These are phyloP conservation scores for Mythimna ferrago DNA, from an alignment of 2,888 invertebrate species.

Conservation along the genomic window DNA sequence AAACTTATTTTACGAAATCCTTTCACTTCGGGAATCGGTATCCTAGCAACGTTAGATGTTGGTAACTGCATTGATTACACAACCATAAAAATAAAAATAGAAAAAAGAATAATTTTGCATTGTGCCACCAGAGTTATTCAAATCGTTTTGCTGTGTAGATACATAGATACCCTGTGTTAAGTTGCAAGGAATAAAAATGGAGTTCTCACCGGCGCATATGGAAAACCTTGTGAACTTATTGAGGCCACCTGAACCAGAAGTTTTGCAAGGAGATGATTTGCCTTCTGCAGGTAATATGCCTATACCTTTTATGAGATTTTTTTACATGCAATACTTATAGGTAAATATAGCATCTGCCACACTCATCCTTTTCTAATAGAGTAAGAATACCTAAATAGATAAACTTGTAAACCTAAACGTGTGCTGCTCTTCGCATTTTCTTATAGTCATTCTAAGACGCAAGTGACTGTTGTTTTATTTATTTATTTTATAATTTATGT, in stretches of 20 bases:
- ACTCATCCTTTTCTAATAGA: too few relatives aligned
- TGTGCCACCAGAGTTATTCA: not conserved
- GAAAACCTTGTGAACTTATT: slow-evolving; percentile 80
- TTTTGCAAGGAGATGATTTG: slow-evolving; percentile 84
- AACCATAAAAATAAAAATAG: not conserved
- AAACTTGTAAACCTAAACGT: too few relatives aligned
- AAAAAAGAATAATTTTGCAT: not conserved
- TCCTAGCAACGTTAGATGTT: slow-evolving; percentile 33
- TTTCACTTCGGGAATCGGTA: not conserved
- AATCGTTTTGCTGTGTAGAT: not conserved
- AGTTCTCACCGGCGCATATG: slow-evolving; percentile 78
- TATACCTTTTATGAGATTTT: not conserved
- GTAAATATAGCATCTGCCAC: too few relatives aligned
- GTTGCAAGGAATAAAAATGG: slow-evolving; percentile 62
- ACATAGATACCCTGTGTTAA: not conserved
- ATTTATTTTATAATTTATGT: too few relatives aligned
- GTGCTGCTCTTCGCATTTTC: too few relatives aligned
- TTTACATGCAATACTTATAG: not conserved
- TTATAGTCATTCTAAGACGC: too few relatives aligned
- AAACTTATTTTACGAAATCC: not conserved
- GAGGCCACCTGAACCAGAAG: slow-evolving; percentile 83
- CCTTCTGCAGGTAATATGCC: slow-evolving; percentile 56
- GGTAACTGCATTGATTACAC: slow-evolving; percentile 40
- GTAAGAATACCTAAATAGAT: too few relatives aligned
- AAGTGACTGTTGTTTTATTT: too few relatives aligned